A percentile compares a stretch with the other conserved stretches of the same genome.
Conservation (phyloP, 64 coral and sea anemone genomes). For the Catalaphyllia jardinei region DNA sequence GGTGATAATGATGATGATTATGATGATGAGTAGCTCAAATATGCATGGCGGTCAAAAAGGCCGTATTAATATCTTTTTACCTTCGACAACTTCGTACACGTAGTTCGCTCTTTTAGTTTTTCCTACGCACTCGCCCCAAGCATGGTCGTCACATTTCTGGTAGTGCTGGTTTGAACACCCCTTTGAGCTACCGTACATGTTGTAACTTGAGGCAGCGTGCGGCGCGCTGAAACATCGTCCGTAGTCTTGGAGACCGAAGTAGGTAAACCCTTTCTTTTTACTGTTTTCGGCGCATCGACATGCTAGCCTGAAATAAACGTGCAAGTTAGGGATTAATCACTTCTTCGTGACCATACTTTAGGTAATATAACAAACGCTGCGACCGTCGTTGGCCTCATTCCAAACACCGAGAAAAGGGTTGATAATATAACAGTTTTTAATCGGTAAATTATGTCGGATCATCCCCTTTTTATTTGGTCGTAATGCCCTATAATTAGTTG, state of each 20-base stretch:
- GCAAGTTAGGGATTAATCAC: too few species aligned
- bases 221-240: constrained; percentile 20
- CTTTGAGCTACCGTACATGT: not conserved
- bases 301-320: not conserved
- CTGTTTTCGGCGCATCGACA: constrained; percentile 34
- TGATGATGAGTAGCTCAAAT: too few species aligned
- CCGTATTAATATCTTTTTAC: not conserved
- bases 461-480: too few species aligned
- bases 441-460: too few species aligned
- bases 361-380: too few species aligned
- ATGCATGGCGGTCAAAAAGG: too few species aligned
- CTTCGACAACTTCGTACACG: constrained; percentile 32
- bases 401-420: too few species aligned
- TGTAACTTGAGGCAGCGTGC: constrained; percentile 21
- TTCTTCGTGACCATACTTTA: too few species aligned
- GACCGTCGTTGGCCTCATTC: too few species aligned
- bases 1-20: too few species aligned
- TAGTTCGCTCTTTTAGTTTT: constrained; percentile 3
- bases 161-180: not conserved
- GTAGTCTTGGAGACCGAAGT: constrained; percentile 50
- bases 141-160: constrained; percentile 9
- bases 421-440: too few species aligned
- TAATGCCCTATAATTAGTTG: too few species aligned
- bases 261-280: not conserved
- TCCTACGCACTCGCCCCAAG: constrained; percentile 9